A percentile compares a stretch with the other conserved stretches of the same genome.
Conservation (phyloP, 2,113 vertebrate genomes). For the Physeter macrocephalus region DNA sequence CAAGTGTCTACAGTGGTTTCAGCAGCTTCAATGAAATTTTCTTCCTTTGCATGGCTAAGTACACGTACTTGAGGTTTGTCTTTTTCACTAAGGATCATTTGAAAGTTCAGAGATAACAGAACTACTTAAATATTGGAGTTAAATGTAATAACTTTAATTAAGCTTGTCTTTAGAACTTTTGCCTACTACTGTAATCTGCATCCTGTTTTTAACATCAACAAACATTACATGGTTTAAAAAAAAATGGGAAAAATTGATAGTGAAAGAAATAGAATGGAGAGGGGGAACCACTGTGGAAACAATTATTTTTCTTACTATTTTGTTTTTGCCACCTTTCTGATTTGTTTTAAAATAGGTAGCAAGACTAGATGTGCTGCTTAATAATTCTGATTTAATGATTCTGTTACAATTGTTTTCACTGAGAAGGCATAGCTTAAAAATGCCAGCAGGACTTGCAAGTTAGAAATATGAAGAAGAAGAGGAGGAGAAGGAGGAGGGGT, state of each 20-base stretch:
- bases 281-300: background rate
- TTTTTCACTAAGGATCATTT: background rate
- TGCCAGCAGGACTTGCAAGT: background rate
- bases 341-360: background rate
- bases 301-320: background rate
- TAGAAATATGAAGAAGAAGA: background rate
- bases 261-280: background rate
- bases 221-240: background rate
- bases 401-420: background rate
- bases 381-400: background rate
- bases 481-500: background rate
- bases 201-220: background rate
- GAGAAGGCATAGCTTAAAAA: background rate
- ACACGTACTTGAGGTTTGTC: background rate
- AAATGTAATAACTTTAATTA: background rate
- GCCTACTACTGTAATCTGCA: background rate
- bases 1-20: background rate
- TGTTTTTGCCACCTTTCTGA: background rate
- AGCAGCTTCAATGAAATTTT: background rate
- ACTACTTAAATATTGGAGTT: background rate
- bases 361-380: background rate
- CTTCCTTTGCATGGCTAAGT: background rate
- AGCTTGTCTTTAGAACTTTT: background rate
- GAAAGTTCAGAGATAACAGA: slow-evolving; percentile 19
- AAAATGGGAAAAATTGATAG: background rate